Percentiles rank a stretch among this genome's conserved stretches.
phyloP scores from a whole-genome alignment of 2,113 vertebrate genomes.

The Rhinolophus sinicus region DNA sequence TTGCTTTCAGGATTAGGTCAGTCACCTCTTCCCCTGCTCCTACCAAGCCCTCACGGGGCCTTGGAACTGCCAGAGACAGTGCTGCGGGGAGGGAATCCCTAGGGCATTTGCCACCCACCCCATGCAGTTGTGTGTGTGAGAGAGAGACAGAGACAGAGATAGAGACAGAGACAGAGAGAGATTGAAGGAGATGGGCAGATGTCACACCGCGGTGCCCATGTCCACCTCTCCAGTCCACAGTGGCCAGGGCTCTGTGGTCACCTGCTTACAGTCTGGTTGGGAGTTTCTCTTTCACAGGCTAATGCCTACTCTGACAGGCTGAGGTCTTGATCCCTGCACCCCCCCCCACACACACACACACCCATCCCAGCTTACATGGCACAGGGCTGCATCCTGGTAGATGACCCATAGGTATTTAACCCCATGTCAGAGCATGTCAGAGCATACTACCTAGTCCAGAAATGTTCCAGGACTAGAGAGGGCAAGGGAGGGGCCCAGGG shows the following conservation, averaged over 20 bases:
- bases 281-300: background rate
- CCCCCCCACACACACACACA: fast-evolving
- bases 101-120: background rate
- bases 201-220: background rate
- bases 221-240: too few relatives aligned
- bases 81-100: background rate
- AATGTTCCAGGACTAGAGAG: background rate
- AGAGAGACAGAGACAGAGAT: too few relatives aligned
- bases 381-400: background rate
- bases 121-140: background rate
- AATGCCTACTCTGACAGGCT: background rate
- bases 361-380: background rate
- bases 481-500: background rate
- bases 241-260: fast-evolving
- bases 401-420: background rate
- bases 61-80: background rate
- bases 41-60: background rate
- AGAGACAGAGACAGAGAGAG: too few relatives aligned
- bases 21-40: background rate
- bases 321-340: background rate
- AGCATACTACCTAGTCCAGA: background rate
- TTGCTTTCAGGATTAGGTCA: background rate
- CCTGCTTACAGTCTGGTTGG: background rate
- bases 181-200: background rate
- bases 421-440: background rate